phyloP scores from a whole-genome alignment of 2,888 invertebrate species.

The Leucophora obtusa region DNA sequence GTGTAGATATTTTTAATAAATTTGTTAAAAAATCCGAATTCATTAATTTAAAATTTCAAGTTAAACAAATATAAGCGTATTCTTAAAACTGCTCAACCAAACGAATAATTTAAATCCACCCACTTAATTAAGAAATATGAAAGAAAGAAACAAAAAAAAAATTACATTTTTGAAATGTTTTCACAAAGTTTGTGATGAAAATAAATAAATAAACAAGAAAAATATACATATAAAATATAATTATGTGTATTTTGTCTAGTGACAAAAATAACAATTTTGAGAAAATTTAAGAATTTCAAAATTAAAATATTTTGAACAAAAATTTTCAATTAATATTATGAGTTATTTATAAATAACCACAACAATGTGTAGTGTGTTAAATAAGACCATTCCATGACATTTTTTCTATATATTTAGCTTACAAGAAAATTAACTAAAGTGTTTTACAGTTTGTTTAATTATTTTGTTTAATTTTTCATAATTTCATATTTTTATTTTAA shows the following conservation, averaged over 20 bases:
- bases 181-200: conserved; percentile 9
- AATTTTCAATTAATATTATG: too few species aligned
- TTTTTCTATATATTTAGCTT: too few species aligned
- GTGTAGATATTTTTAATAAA: conserved; percentile 68
- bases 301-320: too few species aligned
- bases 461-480: neutral
- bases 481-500: neutral
- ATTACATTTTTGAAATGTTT: conserved; percentile 41
- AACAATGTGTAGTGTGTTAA: too few species aligned
- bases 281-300: neutral
- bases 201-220: neutral
- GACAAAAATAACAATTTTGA: conserved; percentile 30
- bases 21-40: conserved; percentile 22
- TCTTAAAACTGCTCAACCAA: conserved; percentile 9
- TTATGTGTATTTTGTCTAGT: conserved; percentile 21
- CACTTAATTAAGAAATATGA: conserved; percentile 37
- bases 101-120: conserved; percentile 24
- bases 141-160: conserved; percentile 26
- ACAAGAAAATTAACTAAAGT: too few species aligned
- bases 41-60: conserved; percentile 26
- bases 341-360: too few species aligned
- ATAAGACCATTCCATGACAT: too few species aligned
- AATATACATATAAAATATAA: neutral
- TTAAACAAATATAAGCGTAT: conserved; percentile 37
- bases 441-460: neutral